Base-by-base conservation (phyloP, 2,888 invertebrate genomes). In the Ormyrus nitidulus region DNA sequence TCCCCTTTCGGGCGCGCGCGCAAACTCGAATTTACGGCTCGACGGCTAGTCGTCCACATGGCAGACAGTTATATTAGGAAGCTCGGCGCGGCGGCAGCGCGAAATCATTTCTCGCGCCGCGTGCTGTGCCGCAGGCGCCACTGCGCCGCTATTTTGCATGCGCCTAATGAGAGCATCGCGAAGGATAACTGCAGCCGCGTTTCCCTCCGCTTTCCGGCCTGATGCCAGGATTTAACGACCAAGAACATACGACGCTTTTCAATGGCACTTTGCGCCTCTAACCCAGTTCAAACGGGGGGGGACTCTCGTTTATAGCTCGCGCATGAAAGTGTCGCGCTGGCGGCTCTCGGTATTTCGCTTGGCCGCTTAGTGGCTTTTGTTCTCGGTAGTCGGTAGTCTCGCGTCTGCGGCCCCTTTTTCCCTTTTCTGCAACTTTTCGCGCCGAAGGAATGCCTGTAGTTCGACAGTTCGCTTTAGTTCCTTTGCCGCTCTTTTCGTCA, bases 61-160 rank as follows among this genome's bases (percentile, higher is more conserved):
- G 80, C 51, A 72, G 80, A 80, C 76, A 58, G 76, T 80, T 80
- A 80, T 80, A 80, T 80, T 80, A 77, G 80, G 77, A 76, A 56
- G 51, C 66, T 11, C 11, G 61, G 62, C 48, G 8, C 3, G 49
- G 46, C n/a, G 10, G 6, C 5, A 1, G 3, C 51, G 19, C 61
- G 7, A 8, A 7, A 13, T 51, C 44, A 10, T 66, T 9, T 51
- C 10, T 51, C 19, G 65, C 79, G 79, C 79, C 19, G 19, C 19
- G 19, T 19, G 19, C 1, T 19, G 19, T 1, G 19, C 0, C 19
- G 19, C 19, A 19, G 19, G 19, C 19, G 19, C 19, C 19, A 19
- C 79, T 74, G 59, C 65, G 0, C 44, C 54, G 66, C 77, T 66
- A 61, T 72, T 72, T 66, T 54, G 59, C 72, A 7, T 5, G 51